These are phyloP conservation scores for Pogonognathellus flavescens DNA, from an alignment of 1,140 invertebrate species.

Conservation along the genomic window DNA sequence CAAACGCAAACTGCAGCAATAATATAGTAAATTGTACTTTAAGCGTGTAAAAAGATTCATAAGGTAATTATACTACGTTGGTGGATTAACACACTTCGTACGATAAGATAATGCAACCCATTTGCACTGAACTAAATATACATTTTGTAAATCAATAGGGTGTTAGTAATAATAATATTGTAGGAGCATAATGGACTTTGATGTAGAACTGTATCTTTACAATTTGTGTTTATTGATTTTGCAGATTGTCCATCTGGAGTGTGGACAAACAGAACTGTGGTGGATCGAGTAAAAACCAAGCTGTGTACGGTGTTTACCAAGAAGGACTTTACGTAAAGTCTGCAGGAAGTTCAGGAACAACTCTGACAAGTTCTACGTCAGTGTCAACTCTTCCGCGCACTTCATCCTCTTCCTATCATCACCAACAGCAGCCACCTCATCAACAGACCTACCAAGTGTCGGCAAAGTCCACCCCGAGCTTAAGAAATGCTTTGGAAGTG, in stretches of 20 bases:
- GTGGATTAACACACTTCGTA: too few relatives aligned
- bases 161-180: too few relatives aligned
- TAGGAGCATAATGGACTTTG: too few relatives aligned
- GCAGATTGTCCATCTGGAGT: constrained; percentile 60
- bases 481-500: constrained; percentile 58
- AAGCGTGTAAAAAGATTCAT: too few relatives aligned
- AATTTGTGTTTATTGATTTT: constrained; percentile 43
- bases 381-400: constrained; percentile 51
- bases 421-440: background rate
- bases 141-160: too few relatives aligned
- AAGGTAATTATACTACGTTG: too few relatives aligned
- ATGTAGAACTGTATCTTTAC: background rate
- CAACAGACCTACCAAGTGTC: constrained; percentile 24
- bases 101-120: too few relatives aligned
- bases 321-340: constrained; percentile 2
- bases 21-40: too few relatives aligned
- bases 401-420: constrained; percentile 15
- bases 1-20: too few relatives aligned
- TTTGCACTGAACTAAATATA: too few relatives aligned
- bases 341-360: background rate
- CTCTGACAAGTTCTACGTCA: background rate
- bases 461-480: constrained; percentile 62
- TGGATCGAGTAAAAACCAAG: background rate
- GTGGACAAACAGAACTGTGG: constrained; percentile 49
- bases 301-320: constrained; percentile 38